Evolutionary conservation across 2,797 vertebrate genomes (phyloP).

Genomic region (Balearica regulorum): DNA sequence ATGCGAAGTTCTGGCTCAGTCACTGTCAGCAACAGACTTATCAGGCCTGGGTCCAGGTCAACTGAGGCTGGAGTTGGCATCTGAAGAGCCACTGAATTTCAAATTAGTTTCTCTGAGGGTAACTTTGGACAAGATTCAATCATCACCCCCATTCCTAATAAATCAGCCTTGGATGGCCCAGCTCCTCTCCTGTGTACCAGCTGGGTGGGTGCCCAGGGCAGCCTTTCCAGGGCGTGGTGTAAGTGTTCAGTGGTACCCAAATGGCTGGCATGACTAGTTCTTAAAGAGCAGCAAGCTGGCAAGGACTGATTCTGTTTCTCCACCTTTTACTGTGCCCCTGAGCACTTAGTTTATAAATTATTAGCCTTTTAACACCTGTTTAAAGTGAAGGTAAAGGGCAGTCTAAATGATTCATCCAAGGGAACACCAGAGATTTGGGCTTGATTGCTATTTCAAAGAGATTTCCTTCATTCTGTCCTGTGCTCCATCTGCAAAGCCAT

Average conservation of each 20-base stretch:
- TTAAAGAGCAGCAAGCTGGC: neutral
- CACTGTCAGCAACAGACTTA: neutral
- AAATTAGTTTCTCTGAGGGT: neutral
- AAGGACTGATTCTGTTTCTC: neutral
- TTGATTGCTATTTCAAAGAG: neutral
- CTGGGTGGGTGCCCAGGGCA: neutral
- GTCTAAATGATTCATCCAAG: neutral
- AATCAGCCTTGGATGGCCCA: neutral
- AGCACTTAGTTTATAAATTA: neutral
- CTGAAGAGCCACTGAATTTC: neutral
- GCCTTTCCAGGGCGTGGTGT: neutral
- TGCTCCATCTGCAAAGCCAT: neutral
- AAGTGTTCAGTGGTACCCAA: neutral
- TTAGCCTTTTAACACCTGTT: neutral
- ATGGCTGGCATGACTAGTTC: neutral
- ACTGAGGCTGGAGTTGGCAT: neutral
- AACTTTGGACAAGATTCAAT: neutral
- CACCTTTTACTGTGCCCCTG: neutral
- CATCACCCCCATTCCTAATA: neutral
- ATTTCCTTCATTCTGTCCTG: neutral
- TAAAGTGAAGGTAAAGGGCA: neutral
- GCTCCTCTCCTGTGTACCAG: neutral
- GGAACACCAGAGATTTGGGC: neutral
- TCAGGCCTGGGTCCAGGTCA: neutral
- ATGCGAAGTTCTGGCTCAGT: neutral